Evolutionary conservation across 1,140 invertebrate species (phyloP).

Genomic region (Brachionus angularis): DNA sequence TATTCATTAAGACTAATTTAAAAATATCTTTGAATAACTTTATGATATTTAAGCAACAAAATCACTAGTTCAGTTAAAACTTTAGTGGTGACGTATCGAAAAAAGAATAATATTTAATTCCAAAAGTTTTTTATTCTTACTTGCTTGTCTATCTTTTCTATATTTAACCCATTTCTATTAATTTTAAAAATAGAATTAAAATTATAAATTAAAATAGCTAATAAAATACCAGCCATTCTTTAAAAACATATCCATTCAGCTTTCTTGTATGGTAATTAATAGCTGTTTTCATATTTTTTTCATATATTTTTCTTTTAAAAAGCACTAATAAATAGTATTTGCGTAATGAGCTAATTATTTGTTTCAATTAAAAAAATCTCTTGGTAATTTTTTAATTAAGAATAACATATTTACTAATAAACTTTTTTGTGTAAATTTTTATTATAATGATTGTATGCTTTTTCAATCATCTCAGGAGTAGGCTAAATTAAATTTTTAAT

Average conservation of each 20-base stretch:
- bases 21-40: too few species aligned
- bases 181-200: constrained; percentile 3
- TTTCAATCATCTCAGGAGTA: constrained; percentile 52
- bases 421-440: constrained; percentile 50
- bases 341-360: constrained; percentile 48
- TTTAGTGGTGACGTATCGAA: too few species aligned
- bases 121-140: constrained; percentile 49
- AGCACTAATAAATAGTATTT: constrained; percentile 50
- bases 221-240: constrained; percentile 50
- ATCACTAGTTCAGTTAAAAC: not conserved
- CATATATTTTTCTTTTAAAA: constrained; percentile 46
- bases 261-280: constrained; percentile 48
- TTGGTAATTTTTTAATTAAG: not conserved
- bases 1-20: too few species aligned
- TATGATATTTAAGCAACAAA: too few species aligned
- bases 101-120: too few species aligned
- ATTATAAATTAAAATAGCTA: too few species aligned
- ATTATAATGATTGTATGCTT: constrained; percentile 53
- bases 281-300: constrained; percentile 48
- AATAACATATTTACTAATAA: constrained; percentile 48
- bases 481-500: constrained; percentile 47
- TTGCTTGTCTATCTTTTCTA: constrained; percentile 54
- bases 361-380: not conserved
- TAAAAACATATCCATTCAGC: constrained; percentile 47
- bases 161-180: constrained; percentile 51